A percentile compares a stretch with the other conserved stretches of the same genome.
phyloP scores from a whole-genome alignment of 2,113 vertebrate species.

The Apteryx owenii region DNA sequence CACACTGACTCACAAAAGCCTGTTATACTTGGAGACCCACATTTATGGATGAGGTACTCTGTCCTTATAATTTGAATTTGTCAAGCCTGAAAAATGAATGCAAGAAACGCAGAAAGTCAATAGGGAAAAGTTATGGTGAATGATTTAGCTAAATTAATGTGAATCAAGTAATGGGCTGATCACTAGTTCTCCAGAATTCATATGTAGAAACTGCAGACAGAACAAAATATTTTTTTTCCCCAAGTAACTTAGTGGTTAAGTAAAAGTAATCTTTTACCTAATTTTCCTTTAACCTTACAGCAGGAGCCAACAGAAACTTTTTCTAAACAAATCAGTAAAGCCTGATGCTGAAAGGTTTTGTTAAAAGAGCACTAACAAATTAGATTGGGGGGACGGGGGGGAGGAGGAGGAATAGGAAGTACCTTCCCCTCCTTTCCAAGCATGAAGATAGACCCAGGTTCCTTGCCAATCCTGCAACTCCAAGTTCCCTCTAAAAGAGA shows the following conservation, averaged over 20 bases:
- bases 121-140: background rate
- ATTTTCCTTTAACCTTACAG: background rate
- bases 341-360: background rate
- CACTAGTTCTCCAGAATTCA: background rate
- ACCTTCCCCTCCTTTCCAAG: background rate
- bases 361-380: background rate
- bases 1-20: background rate
- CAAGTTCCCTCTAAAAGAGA: background rate
- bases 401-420: background rate
- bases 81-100: background rate
- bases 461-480: background rate
- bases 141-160: background rate
- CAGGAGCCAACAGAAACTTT: background rate
- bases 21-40: background rate
- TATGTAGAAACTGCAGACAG: background rate
- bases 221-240: background rate
- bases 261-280: background rate
- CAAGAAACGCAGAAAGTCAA: background rate
- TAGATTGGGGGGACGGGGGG: background rate
- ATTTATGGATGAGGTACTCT: background rate
- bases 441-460: background rate
- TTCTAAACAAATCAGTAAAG: background rate
- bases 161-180: background rate
- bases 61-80: background rate
- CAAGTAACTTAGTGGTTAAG: background rate